Conservation (phyloP, 2,113 vertebrate genomes). For the Oplegnathus fasciatus region DNA sequence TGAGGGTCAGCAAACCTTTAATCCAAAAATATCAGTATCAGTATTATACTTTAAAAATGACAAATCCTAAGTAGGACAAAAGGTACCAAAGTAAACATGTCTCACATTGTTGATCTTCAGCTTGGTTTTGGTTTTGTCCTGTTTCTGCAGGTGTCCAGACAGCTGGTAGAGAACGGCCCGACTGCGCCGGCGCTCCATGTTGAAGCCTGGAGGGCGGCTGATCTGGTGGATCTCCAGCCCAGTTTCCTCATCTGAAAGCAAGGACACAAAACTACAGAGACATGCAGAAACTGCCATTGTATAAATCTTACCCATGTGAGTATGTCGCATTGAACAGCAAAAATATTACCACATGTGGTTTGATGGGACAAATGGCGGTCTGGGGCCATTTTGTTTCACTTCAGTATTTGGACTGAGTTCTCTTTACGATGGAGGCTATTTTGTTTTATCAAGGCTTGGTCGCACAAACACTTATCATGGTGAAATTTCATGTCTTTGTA, state of each 20-base stretch:
- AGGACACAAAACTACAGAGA: background rate
- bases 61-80: background rate
- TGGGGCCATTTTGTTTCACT: too few species aligned
- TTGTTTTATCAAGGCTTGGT: too few species aligned
- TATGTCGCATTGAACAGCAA: too few species aligned
- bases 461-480: too few species aligned
- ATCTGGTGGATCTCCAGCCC: conserved; percentile 82
- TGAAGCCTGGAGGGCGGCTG: conserved; percentile 82
- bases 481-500: too few species aligned
- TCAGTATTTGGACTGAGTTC: too few species aligned
- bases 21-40: background rate
- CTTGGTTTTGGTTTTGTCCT: conserved; percentile 87
- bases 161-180: conserved; percentile 88
- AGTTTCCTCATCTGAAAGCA: conserved; percentile 79
- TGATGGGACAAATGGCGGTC: too few species aligned
- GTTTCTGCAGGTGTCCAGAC: conserved; percentile 89
- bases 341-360: too few species aligned
- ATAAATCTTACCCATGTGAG: background rate
- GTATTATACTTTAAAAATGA: background rate
- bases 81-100: background rate
- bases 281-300: background rate
- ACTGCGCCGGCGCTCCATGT: conserved; percentile 85
- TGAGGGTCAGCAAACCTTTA: background rate
- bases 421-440: too few species aligned
- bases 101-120: conserved; percentile 89